A percentile compares a stretch with the other conserved stretches of the same genome.
Conservation (phyloP, 2,797 vertebrate species). For the Clarias laeviceps region DNA sequence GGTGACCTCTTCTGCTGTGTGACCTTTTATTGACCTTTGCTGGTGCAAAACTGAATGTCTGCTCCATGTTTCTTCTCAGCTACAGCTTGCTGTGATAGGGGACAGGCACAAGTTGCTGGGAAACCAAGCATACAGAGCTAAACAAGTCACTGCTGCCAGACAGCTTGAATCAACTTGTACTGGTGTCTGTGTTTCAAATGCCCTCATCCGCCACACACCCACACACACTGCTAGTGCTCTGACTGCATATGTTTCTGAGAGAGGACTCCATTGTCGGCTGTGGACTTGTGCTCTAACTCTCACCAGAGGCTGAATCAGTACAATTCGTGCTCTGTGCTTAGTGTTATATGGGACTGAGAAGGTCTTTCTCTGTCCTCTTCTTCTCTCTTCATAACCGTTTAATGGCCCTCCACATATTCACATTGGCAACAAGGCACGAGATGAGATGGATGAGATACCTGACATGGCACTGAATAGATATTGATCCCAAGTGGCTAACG, state of each 20-base stretch:
- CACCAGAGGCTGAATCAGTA: conserved; percentile 51
- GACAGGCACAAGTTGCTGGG: conserved; percentile 45
- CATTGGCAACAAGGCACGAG: not conserved
- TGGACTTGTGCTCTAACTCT: conserved; percentile 49
- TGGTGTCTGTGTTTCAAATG: conserved; percentile 46
- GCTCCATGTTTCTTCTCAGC: conserved; percentile 39
- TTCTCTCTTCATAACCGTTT: conserved; percentile 41
- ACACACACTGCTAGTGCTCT: conserved; percentile 41
- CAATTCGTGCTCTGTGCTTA: conserved; percentile 57
- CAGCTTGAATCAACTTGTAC: conserved; percentile 53
- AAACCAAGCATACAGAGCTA: conserved; percentile 49
- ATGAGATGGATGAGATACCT: not conserved
- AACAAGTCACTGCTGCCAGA: conserved; percentile 56
- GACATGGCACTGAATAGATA: not conserved
- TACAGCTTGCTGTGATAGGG: conserved; percentile 36
- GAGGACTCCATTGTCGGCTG: conserved; percentile 42
- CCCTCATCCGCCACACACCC: conserved; percentile 21
- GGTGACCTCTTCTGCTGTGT: not conserved
- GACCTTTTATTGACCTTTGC: conserved; percentile 40
- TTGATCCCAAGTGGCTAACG: not conserved
- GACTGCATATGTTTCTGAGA: conserved; percentile 54
- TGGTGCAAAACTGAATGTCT: conserved; percentile 31
- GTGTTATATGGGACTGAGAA: conserved; percentile 40
- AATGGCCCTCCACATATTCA: conserved; percentile 44
- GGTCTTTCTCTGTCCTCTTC: conserved; percentile 40